Conservation (phyloP, 2,113 vertebrate genomes). For the Ancistrus triradiatus region DNA sequence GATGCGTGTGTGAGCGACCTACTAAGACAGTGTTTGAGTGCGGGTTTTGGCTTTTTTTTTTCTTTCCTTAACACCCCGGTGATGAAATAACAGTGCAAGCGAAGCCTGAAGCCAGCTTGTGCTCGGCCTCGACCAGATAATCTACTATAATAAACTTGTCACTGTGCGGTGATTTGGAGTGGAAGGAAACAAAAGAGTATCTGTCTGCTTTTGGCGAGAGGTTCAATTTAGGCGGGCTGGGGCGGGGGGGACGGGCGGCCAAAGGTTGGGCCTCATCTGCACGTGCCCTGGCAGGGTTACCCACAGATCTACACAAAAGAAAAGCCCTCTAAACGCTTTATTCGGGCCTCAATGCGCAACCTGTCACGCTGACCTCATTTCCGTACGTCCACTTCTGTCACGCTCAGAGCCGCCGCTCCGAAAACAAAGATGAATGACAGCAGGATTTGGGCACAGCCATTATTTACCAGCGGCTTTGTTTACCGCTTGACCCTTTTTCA, state of each 20-base stretch:
- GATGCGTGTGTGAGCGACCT: conserved; percentile 24
- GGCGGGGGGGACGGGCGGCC: too few species aligned
- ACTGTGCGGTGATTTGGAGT: conserved; percentile 28
- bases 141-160: conserved; percentile 32
- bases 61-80: conserved; percentile 19
- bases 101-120: neutral
- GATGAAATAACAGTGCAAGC: conserved; percentile 38
- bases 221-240: conserved; percentile 38
- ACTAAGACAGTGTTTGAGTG: neutral
- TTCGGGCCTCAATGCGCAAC: conserved; percentile 8
- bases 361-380: conserved; percentile 18
- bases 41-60: conserved; percentile 30
- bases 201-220: conserved; percentile 23
- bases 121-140: conserved; percentile 41
- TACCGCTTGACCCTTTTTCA: neutral
- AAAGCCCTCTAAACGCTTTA: neutral
- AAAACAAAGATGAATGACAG: conserved; percentile 11
- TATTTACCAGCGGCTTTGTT: neutral
- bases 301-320: conserved; percentile 34
- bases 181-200: conserved; percentile 37
- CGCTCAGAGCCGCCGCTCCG: neutral
- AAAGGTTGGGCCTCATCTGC: conserved; percentile 38
- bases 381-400: neutral
- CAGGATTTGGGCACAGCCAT: neutral
- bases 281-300: conserved; percentile 35